phyloP scores from a whole-genome alignment of 2,113 vertebrate species.

The Anguilla japonica region DNA sequence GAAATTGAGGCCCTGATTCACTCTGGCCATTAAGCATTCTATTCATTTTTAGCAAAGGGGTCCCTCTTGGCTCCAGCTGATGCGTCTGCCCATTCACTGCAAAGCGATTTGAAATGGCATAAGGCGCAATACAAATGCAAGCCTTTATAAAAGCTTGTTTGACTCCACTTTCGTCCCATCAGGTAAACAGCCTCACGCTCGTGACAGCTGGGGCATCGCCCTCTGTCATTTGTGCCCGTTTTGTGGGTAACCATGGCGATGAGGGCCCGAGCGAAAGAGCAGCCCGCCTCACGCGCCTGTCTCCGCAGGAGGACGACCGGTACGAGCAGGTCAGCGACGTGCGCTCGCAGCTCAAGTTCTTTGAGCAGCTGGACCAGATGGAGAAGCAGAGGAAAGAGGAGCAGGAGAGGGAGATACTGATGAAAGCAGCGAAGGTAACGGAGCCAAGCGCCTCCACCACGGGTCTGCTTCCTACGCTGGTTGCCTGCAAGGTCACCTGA shows the following conservation, averaged over 20 bases:
- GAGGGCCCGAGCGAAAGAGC: neutral
- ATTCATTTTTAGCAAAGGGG: no score
- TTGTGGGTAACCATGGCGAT: neutral
- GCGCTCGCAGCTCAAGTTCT: constrained; percentile 85
- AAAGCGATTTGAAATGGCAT: no score
- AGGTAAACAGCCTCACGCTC: neutral
- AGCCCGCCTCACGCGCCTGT: neutral
- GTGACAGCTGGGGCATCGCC: neutral
- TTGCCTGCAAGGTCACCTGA: neutral
- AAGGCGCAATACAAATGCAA: no score
- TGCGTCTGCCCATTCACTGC: no score
- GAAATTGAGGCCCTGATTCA: no score
- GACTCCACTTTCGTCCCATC: no score
- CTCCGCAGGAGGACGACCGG: constrained; percentile 81
- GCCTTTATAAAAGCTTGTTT: neutral
- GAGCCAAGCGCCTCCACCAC: constrained; percentile 35
- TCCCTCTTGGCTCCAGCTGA: no score
- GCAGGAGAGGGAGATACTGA: constrained; percentile 87
- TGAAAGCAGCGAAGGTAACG: constrained; percentile 87
- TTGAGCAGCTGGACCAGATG: constrained; percentile 90
- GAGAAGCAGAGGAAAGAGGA: constrained; percentile 91
- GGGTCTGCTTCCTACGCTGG: neutral
- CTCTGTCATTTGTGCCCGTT: neutral
- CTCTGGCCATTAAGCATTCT: no score
- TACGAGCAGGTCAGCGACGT: constrained; percentile 80